Conservation (phyloP, 2,797 vertebrate species). For the Pseudopleuronectes americanus region DNA sequence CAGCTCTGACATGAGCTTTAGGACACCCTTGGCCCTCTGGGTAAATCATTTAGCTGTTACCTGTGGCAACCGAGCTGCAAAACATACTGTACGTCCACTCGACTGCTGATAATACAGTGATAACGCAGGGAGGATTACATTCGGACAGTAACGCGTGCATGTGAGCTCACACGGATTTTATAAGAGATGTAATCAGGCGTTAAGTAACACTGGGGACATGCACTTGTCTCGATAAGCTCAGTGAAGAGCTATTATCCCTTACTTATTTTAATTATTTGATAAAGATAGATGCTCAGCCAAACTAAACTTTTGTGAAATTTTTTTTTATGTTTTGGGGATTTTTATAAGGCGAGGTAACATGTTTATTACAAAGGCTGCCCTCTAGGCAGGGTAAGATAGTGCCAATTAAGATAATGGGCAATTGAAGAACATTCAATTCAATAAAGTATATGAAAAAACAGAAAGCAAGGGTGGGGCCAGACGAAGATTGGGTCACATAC, state of each 20-base stretch:
- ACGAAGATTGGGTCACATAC: no score
- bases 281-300: constrained; percentile 34
- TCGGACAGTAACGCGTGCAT: constrained; percentile 16
- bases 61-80: constrained; percentile 70
- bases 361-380: no score
- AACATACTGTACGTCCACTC: constrained; percentile 56
- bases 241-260: constrained; percentile 16
- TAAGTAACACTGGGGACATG: not conserved
- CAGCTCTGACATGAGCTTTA: constrained; percentile 70
- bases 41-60: constrained; percentile 83
- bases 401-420: no score
- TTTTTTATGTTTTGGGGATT: no score
- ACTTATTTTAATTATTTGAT: constrained; percentile 37
- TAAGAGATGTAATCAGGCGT: constrained; percentile 12
- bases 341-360: no score
- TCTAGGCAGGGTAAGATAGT: no score
- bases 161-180: constrained; percentile 21
- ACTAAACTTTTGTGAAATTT: constrained; percentile 32
- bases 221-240: constrained; percentile 5
- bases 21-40: constrained; percentile 70
- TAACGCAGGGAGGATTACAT: constrained; percentile 27
- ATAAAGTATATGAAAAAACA: no score
- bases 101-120: constrained; percentile 64
- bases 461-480: no score
- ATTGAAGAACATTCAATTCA: no score